Conservation (phyloP, 2,888 invertebrate genomes). For the Chironomus riparius region DNA sequence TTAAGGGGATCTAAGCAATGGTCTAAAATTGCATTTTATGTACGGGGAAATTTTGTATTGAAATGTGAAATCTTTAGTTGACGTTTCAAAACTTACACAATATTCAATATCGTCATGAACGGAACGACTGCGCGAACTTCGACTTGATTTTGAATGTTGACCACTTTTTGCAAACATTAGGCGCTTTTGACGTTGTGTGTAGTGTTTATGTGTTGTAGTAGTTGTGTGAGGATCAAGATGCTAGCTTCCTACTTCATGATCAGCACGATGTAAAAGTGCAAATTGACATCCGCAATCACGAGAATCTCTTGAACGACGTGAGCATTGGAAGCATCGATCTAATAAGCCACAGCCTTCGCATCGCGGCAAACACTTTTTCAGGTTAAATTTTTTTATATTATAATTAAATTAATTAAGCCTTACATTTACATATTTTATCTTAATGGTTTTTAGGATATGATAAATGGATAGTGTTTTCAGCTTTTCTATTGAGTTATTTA, state of each 20-base stretch:
- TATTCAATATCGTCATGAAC: constrained; percentile 25
- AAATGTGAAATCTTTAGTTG: too few species aligned
- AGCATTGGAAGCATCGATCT: constrained; percentile 83
- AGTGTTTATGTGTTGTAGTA: constrained; percentile 29
- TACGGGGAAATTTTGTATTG: too few species aligned
- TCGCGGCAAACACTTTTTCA: constrained; percentile 45
- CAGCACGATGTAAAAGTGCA: constrained; percentile 77
- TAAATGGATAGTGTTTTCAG: too few species aligned
- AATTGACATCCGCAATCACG: constrained; percentile 87
- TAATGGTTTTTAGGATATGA: background rate
- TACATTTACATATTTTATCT: background rate
- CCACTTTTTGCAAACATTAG: constrained; percentile 12
- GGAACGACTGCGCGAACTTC: background rate
- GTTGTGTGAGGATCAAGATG: constrained; percentile 37
- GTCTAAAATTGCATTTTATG: too few species aligned
- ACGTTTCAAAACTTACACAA: constrained; percentile 21
- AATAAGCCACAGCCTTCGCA: constrained; percentile 79
- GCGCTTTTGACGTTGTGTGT: constrained; percentile 15
- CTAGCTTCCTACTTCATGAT: constrained; percentile 55
- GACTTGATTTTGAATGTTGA: background rate
- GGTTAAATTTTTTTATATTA: constrained; percentile 1
- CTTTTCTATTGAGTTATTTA: too few species aligned
- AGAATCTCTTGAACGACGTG: constrained; percentile 60
- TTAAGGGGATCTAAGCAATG: too few species aligned
- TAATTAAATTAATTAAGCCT: background rate